phyloP scores from a whole-genome alignment of 2,888 invertebrate species.

The Pandemis corylana region DNA sequence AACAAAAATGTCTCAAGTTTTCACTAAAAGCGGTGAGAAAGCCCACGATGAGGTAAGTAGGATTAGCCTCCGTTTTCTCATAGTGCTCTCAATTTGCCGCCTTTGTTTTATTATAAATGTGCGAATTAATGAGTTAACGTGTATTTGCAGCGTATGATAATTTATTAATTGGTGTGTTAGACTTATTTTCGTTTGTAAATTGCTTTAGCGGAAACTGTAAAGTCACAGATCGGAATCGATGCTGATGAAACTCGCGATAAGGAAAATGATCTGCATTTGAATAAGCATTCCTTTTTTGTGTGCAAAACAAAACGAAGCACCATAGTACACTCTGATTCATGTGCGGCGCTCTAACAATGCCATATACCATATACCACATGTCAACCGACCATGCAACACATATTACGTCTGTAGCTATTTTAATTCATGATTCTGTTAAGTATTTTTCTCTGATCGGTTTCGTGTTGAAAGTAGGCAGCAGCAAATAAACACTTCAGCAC shows the following conservation, averaged over 20 bases:
- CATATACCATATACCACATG: neutral
- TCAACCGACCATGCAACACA: neutral
- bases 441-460: no score
- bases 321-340: slow-evolving; percentile 2
- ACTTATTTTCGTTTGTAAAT: neutral
- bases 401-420: neutral
- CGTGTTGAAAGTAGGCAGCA: no score
- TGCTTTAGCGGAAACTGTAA: neutral
- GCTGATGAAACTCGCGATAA: slow-evolving; percentile 24
- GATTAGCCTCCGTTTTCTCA: slow-evolving; percentile 43
- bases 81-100: slow-evolving; percentile 33
- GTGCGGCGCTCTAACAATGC: neutral
- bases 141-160: neutral
- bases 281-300: slow-evolving; percentile 26
- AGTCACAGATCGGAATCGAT: slow-evolving; percentile 13
- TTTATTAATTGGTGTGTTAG: neutral
- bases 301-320: slow-evolving; percentile 10
- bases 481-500: no score
- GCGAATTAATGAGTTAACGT: slow-evolving; percentile 6
- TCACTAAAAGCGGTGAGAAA: slow-evolving; percentile 77
- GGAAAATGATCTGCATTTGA: slow-evolving; percentile 32
- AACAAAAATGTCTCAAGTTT: slow-evolving; percentile 66
- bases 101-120: slow-evolving; percentile 27
- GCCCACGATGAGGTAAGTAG: slow-evolving; percentile 88
- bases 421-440: no score